These are phyloP conservation scores for Campoletis sonorensis DNA, from an alignment of 1,140 invertebrate genomes.

Conservation along the genomic window DNA sequence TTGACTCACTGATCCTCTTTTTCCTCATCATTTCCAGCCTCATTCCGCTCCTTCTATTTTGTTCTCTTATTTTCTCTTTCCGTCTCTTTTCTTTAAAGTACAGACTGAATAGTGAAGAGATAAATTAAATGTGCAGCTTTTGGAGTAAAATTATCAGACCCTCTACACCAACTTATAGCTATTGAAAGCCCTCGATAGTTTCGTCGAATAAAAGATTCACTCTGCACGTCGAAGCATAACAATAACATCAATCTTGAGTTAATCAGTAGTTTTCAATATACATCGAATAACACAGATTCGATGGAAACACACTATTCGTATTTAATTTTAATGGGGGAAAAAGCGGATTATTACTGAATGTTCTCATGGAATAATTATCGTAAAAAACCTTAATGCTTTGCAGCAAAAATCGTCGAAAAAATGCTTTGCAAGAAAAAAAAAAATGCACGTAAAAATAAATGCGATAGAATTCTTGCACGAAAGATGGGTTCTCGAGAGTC, in stretches of 20 bases:
- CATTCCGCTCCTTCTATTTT: not conserved
- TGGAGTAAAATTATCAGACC: not conserved
- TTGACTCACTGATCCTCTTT: conserved; percentile 11
- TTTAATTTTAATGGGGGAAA: no score
- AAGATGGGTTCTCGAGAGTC: not conserved
- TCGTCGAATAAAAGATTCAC: conserved; percentile 1
- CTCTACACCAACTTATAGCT: conserved; percentile 1
- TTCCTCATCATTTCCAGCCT: not conserved
- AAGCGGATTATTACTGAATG: no score
- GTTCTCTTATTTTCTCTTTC: not conserved
- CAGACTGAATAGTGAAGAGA: not conserved
- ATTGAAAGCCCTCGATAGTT: not conserved
- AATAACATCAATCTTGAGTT: not conserved
- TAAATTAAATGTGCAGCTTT: conserved; percentile 32
- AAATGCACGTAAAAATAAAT: no score
- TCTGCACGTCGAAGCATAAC: not conserved
- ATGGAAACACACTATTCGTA: no score
- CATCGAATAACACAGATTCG: no score
- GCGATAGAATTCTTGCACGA: no score
- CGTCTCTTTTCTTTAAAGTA: not conserved
- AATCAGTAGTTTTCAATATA: no score
- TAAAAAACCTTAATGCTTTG: no score
- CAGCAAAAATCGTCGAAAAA: no score
- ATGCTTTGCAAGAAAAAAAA: no score
- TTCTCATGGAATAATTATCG: no score